Base-by-base conservation (phyloP, 92 coral and sea anemone species). In the Hydrozoanthus gracilis region DNA sequence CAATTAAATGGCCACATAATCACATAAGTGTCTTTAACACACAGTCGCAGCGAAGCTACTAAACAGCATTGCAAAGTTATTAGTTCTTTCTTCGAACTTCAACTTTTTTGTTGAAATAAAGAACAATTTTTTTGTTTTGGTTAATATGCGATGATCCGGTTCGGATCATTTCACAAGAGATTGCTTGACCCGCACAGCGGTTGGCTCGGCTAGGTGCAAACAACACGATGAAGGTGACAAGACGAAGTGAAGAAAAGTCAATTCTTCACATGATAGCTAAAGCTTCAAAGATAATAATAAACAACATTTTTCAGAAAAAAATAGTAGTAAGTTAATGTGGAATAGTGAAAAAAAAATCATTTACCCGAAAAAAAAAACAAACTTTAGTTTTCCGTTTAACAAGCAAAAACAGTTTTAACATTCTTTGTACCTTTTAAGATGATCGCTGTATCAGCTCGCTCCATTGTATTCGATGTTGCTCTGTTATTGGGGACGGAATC, bases 1-100 rank as follows among this genome's bases (percentile, higher is more conserved):
- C 62, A 80, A 47, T 47, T 74, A 10, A 49, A 12, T 50, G 79
- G 35, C 73, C 9, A 8, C 51, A 14, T 54, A 77, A 77, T 77
- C 82, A 77, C 82, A 55, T 18, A 15, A 11, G 49, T 76, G 65
- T 76, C 82, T 76, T 47, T 39, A 47, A 52, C 51, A 55, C 44
- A 55, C 67, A 77, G 44, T 54, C 12, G 2, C 48, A 60, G 15
- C 14, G 16, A 58, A 58, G 15, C 64, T 58, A 8, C 64, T 11
- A 58, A 58, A 11, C 64, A 3, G 1, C 14, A 11, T 8, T 8
- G 15, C 12, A 11, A 12, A 58, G 4, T 58, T 58, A 8, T 4
- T 58, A 58, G 15, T 11, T 4, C 12, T 58, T 7, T 58, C 15
- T 58, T 58, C 4, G 39, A 27, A 27, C 39, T 27, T 27, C 39